Base-by-base conservation (phyloP, 2,888 invertebrate species). In the Chrysolina oricalcia region DNA sequence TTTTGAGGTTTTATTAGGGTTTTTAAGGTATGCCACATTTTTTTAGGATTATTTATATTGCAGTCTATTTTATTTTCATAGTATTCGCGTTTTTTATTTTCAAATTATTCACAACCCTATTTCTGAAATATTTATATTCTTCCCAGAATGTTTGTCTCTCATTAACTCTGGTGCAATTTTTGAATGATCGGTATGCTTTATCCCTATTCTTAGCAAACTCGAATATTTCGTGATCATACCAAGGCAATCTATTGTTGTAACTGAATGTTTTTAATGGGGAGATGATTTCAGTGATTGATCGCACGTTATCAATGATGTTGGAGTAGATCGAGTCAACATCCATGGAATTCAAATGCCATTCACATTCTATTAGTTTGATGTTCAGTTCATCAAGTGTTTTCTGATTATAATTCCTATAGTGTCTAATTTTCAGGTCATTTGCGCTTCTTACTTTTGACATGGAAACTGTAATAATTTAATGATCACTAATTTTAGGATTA, bases 51-150 rank as follows among this genome's bases (percentile, higher is more conserved):
- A n/a, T n/a, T n/a, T n/a, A n/a, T n/a, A n/a, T n/a, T n/a, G n/a
- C n/a, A n/a, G n/a, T n/a, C n/a, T n/a, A n/a, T n/a, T 41, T 70
- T 70, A 59, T 70, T 59, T 62, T 70, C 56, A 70, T 56, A 70
- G 43, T 59, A 70, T 69, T 59, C 70, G 41, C 56, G 23, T 69
- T 69, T 69, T 69, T 69, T 68, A 46, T 69, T 69, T 69, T 56
- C n/a, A 23, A 53, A 50, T 53, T 27, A 69, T 69, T 69, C n/a
- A 69, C 69, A 40, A 69, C 69, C n/a, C n/a, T n/a, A n/a, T n/a
- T n/a, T n/a, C n/a, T n/a, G n/a, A n/a, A n/a, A n/a, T n/a, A n/a
- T n/a, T n/a, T n/a, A n/a, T n/a, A n/a, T n/a, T n/a, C n/a, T n/a
- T n/a, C n/a, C n/a, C n/a, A n/a, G n/a, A n/a, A n/a, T n/a, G n/a